These are phyloP conservation scores for Scaptomyza caliginosa DNA, from an alignment of 2,888 invertebrate genomes.

Conservation along the genomic window DNA sequence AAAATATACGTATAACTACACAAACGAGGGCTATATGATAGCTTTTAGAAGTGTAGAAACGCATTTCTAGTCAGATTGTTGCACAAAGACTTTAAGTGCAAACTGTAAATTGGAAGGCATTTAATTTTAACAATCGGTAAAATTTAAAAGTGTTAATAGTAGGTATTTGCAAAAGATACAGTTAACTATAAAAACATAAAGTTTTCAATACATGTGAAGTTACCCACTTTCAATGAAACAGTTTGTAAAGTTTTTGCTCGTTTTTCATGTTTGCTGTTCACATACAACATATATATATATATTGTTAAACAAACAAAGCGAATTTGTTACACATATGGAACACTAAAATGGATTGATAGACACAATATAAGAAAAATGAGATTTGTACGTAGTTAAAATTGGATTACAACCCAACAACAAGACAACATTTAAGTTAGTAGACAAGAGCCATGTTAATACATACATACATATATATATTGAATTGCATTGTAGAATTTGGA, in stretches of 20 bases:
- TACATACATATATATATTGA: conserved; percentile 18
- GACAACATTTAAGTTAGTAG: neutral
- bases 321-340: conserved; percentile 53
- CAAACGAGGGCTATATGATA: conserved; percentile 17
- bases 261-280: conserved; percentile 41
- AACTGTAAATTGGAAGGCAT: neutral
- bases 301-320: conserved; percentile 58
- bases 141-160: neutral
- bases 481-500: conserved; percentile 21
- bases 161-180: neutral
- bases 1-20: neutral
- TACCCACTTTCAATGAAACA: conserved; percentile 34
- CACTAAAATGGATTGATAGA: conserved; percentile 52
- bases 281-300: no score
- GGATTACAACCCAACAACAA: conserved; percentile 20
- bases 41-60: neutral
- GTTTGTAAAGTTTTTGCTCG: conserved; percentile 14
- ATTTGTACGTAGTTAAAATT: conserved; percentile 21
- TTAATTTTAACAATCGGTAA: neutral
- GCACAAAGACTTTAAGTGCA: neutral
- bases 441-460: neutral
- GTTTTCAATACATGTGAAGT: neutral
- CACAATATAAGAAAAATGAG: conserved; percentile 21
- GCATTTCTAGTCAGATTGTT: neutral
- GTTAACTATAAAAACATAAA: neutral